phyloP scores from a whole-genome alignment of 1,140 invertebrate species.

The Battus philenor region DNA sequence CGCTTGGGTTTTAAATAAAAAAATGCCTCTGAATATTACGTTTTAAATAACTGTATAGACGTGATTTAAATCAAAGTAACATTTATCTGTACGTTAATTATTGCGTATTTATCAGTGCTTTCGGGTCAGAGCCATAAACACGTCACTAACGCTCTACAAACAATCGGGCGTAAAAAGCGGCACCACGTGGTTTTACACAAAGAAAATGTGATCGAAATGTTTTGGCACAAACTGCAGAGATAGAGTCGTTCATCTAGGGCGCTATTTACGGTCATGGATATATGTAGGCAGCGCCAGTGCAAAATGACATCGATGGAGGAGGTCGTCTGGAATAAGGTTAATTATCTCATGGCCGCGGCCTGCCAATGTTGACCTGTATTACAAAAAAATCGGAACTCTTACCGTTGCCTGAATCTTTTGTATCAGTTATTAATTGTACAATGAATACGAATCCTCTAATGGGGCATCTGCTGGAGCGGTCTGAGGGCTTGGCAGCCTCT shows the following conservation, averaged over 20 bases:
- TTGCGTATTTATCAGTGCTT: too few relatives aligned
- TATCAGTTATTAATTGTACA: too few relatives aligned
- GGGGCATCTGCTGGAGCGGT: too few relatives aligned
- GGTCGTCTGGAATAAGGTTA: constrained; percentile 52
- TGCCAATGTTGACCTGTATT: constrained; percentile 7
- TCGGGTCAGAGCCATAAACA: constrained; percentile 2
- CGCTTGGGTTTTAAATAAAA: too few relatives aligned
- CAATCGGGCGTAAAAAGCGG: constrained; percentile 18
- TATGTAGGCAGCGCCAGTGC: constrained; percentile 60
- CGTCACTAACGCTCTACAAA: constrained; percentile 1
- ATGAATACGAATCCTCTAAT: too few relatives aligned
- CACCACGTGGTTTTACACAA: constrained; percentile 48
- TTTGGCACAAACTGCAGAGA: constrained; percentile 42
- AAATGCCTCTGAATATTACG: too few relatives aligned
- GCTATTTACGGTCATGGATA: constrained; percentile 53
- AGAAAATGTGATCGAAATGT: constrained; percentile 30
- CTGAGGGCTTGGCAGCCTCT: too few relatives aligned
- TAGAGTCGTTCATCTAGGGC: constrained; percentile 28
- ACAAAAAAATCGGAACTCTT: too few relatives aligned
- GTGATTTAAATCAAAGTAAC: too few relatives aligned
- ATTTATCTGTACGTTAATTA: too few relatives aligned
- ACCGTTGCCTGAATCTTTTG: too few relatives aligned
- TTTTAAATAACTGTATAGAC: too few relatives aligned
- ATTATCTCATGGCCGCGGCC: constrained; percentile 55
- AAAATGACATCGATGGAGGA: constrained; percentile 37